Evolutionary conservation across 2,888 invertebrate genomes (phyloP).

Genomic region (Timema cristinae): DNA sequence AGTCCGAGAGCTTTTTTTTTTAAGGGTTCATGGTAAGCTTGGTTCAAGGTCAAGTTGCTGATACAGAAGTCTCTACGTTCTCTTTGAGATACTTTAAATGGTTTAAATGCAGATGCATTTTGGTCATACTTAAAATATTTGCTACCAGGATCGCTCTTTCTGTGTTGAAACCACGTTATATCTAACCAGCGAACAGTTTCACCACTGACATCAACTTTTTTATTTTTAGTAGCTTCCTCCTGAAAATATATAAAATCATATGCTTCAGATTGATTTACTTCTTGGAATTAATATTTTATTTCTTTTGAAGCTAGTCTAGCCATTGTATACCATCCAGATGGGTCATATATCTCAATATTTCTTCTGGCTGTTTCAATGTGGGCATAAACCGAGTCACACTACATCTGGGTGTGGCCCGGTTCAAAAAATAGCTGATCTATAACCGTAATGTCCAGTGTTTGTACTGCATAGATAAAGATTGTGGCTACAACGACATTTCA

Average conservation of each 20-base stretch:
- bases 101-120: background rate
- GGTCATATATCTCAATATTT: conserved; percentile 2
- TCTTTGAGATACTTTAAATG: background rate
- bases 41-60: background rate
- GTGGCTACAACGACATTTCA: background rate
- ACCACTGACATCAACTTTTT: background rate
- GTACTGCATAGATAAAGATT: background rate
- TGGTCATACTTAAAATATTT: conserved; percentile 6
- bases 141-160: background rate
- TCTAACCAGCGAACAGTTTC: background rate
- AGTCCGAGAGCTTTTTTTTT: background rate
- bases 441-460: background rate
- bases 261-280: no score
- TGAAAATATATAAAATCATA: background rate
- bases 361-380: conserved; percentile 1
- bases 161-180: background rate
- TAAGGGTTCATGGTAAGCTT: conserved; percentile 5
- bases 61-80: background rate
- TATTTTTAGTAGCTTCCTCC: background rate
- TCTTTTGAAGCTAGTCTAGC: conserved; percentile 8
- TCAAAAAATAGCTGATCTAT: background rate
- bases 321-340: conserved; percentile 8
- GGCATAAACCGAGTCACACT: background rate
- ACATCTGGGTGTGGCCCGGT: background rate
- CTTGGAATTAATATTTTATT: background rate